Conservation (phyloP, 2,888 invertebrate species). For the Lucinisca nassula region DNA sequence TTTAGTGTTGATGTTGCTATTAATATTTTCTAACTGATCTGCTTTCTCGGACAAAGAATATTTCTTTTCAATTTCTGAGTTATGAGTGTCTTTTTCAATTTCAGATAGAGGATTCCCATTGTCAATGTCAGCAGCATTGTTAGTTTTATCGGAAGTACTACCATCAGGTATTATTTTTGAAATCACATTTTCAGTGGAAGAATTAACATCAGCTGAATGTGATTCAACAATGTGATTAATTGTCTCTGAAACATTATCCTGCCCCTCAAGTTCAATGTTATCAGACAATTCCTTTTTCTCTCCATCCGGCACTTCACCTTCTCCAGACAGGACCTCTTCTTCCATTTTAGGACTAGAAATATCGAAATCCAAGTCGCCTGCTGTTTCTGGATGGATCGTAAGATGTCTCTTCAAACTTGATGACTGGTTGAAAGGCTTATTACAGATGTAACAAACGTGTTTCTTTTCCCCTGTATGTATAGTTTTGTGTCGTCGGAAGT, state of each 20-base stretch:
- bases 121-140: too few species aligned
- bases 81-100: too few species aligned
- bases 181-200: not conserved
- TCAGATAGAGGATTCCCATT: too few species aligned
- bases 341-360: not conserved
- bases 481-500: not conserved
- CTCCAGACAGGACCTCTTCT: not conserved
- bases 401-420: conserved; percentile 2
- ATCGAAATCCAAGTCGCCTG: not conserved
- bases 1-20: too few species aligned
- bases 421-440: not conserved
- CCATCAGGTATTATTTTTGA: too few species aligned
- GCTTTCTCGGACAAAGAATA: too few species aligned
- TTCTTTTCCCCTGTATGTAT: not conserved
- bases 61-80: too few species aligned
- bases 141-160: too few species aligned
- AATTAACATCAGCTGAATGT: not conserved
- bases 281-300: not conserved
- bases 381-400: not conserved
- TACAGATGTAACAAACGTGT: conserved; percentile 6
- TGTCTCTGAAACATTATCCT: not conserved
- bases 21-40: too few species aligned
- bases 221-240: not conserved
- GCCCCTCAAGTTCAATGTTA: not conserved
- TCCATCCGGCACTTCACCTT: not conserved